Percentiles rank a stretch among this genome's conserved stretches.
These are phyloP conservation scores for Fissipunctia ypsillon DNA, from an alignment of 2,888 invertebrate genomes.

Conservation along the genomic window DNA sequence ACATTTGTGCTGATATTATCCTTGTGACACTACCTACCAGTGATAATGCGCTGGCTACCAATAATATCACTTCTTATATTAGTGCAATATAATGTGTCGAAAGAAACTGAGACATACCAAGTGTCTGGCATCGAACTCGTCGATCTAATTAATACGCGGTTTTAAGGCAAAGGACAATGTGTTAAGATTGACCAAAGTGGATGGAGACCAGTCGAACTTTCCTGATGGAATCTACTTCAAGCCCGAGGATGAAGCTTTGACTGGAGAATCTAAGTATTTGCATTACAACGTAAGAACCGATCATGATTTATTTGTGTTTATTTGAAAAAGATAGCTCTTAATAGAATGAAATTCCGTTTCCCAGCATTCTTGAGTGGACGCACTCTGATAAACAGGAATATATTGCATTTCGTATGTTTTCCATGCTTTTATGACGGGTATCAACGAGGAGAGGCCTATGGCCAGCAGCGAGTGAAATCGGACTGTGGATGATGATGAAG, in stretches of 20 bases:
- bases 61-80: constrained; percentile 58
- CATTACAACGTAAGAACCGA: constrained; percentile 65
- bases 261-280: constrained; percentile 54
- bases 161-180: constrained; percentile 62
- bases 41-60: constrained; percentile 60
- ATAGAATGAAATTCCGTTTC: neutral
- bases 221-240: constrained; percentile 77
- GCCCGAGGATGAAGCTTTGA: constrained; percentile 72
- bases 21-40: constrained; percentile 56
- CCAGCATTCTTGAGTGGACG: neutral
- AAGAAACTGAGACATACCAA: constrained; percentile 69
- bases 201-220: constrained; percentile 59
- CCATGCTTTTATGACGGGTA: neutral
- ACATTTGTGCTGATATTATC: constrained; percentile 68
- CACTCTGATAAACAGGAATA: neutral
- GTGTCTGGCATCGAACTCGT: constrained; percentile 69
- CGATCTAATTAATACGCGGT: constrained; percentile 72
- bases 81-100: constrained; percentile 52
- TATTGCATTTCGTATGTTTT: neutral
- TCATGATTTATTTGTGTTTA: neutral
- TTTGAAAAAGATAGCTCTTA: neutral
- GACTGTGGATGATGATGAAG: no score
- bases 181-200: constrained; percentile 67
- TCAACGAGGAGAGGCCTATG: neutral
- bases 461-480: neutral